These are phyloP conservation scores for Blera fallax DNA, from an alignment of 2,888 invertebrate genomes.

Conservation along the genomic window DNA sequence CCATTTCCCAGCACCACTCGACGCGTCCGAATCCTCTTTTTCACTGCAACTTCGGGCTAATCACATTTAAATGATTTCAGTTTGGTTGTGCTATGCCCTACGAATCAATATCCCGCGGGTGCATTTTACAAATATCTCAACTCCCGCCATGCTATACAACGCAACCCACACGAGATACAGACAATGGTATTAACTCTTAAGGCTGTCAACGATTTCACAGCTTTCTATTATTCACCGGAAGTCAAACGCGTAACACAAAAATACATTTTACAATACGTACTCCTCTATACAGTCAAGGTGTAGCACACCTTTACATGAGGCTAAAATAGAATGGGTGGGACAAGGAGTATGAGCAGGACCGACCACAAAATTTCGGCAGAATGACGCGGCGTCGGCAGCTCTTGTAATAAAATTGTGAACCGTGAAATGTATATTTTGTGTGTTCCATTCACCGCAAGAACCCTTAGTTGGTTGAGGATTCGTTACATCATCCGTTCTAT, in stretches of 20 bases:
- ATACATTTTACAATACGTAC: conserved; percentile 13
- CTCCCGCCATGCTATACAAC: neutral
- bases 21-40: conserved; percentile 6
- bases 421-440: conserved; percentile 53
- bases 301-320: neutral
- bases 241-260: conserved; percentile 37
- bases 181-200: neutral
- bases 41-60: neutral
- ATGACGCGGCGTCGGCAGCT: conserved; percentile 7
- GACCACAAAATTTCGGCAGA: conserved; percentile 19
- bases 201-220: conserved; percentile 38
- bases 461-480: conserved; percentile 7
- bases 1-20: neutral
- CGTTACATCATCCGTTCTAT: conserved; percentile 37
- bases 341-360: neutral
- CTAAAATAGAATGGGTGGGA: neutral
- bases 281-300: neutral
- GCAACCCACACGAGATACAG: neutral
- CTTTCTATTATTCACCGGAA: conserved; percentile 39
- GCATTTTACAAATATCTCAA: neutral
- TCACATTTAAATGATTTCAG: conserved; percentile 35
- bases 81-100: neutral
- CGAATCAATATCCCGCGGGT: neutral
- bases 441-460: conserved; percentile 27
- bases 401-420: conserved; percentile 45